These are phyloP conservation scores for Amphipoea oculea DNA, from an alignment of 2,888 invertebrate genomes.

Conservation along the genomic window DNA sequence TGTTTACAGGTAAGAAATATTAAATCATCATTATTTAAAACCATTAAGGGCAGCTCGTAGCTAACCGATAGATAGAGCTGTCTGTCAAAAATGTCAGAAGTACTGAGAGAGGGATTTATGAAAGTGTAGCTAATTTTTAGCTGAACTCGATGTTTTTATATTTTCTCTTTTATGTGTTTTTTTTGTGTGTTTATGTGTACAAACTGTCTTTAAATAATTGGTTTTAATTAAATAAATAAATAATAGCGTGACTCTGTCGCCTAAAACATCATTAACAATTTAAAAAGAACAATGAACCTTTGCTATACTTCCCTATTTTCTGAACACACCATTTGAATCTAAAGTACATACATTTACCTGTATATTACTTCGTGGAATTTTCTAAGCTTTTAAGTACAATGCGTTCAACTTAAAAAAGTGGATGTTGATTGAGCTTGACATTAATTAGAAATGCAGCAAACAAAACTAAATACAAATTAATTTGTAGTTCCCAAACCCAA, in stretches of 20 bases:
- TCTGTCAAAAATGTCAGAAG: not conserved
- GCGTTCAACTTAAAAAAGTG: not conserved
- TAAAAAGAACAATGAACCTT: not conserved
- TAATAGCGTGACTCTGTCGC: too few species aligned
- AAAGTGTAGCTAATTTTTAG: not conserved
- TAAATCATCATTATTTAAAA: slow-evolving; percentile 11
- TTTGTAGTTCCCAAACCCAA: slow-evolving; percentile 37
- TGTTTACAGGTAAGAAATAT: slow-evolving; percentile 91
- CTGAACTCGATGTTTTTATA: not conserved
- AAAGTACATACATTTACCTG: not conserved
- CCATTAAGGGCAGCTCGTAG: not conserved
- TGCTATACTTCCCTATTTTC: not conserved
- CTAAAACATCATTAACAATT: not conserved
- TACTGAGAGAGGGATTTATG: not conserved
- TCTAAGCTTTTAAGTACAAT: not conserved
- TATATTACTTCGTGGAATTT: not conserved
- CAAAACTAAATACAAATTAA: slow-evolving; percentile 38
- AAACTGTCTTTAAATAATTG: too few species aligned
- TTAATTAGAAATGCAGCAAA: not conserved
- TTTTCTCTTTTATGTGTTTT: not conserved
- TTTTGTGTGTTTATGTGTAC: too few species aligned
- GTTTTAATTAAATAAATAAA: too few species aligned
- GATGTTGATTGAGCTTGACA: not conserved
- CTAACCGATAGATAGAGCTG: not conserved
- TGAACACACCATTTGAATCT: not conserved